Percentiles rank a stretch among this genome's conserved stretches.
Conservation (phyloP, 2,113 vertebrate species). For the Pardalotus punctatus region DNA sequence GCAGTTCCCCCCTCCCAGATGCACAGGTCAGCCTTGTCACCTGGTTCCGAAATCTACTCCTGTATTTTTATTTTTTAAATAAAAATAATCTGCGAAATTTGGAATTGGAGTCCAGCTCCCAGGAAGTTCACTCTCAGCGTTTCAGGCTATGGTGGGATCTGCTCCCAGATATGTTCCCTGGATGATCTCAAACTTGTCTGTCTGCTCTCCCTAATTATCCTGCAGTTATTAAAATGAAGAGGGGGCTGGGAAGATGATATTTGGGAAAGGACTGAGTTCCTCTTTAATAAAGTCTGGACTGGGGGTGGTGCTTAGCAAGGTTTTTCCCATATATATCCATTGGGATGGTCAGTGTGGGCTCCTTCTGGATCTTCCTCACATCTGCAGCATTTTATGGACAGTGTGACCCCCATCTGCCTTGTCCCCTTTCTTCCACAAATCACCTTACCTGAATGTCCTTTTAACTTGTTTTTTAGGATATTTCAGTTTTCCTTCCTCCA, state of each 20-base stretch:
- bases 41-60: fast-evolving
- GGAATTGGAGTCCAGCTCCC: background rate
- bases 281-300: background rate
- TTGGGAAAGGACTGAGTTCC: background rate
- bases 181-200: background rate
- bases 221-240: background rate
- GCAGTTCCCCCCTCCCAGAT: background rate
- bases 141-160: background rate
- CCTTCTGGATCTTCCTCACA: background rate
- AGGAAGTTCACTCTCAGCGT: background rate
- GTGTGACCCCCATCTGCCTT: background rate
- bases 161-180: background rate
- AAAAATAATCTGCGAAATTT: background rate
- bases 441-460: background rate
- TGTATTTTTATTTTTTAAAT: background rate
- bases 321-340: fast-evolving
- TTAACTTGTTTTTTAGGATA: background rate
- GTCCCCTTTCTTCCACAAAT: background rate
- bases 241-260: background rate
- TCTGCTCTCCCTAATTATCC: background rate
- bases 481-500: background rate
- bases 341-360: background rate
- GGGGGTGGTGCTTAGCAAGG: background rate
- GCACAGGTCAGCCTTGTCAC: background rate
- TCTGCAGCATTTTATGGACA: background rate